These are phyloP conservation scores for Platypus cylindrus DNA, from an alignment of 2,888 invertebrate genomes.

Conservation along the genomic window DNA sequence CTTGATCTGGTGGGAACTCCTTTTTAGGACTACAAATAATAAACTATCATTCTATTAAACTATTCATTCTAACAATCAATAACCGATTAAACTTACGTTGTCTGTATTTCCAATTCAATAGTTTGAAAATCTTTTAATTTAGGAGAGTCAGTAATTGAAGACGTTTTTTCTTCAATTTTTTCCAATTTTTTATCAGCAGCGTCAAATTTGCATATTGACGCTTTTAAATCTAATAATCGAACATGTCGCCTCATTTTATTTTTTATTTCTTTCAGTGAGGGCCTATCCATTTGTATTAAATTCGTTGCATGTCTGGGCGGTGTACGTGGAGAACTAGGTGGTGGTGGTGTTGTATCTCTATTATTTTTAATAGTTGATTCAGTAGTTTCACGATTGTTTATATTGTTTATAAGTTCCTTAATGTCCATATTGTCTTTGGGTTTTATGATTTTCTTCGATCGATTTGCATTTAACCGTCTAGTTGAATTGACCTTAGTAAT, in stretches of 20 bases:
- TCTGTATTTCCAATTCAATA: conserved; percentile 62
- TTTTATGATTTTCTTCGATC: conserved; percentile 17
- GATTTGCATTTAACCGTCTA: conserved; percentile 13
- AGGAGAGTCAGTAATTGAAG: conserved; percentile 33
- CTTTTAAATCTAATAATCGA: conserved; percentile 56
- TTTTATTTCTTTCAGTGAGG: conserved; percentile 57
- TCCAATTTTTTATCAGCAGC: conserved; percentile 50
- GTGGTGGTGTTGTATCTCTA: no score
- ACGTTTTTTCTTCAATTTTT: conserved; percentile 29
- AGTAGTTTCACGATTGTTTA: conserved; percentile 15
- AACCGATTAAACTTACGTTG: conserved; percentile 42
- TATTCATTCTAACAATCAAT: conserved; percentile 28
- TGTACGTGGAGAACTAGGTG: conserved; percentile 30
- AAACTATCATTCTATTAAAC: conserved; percentile 22
- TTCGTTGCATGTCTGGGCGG: conserved; percentile 26
- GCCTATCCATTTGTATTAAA: conserved; percentile 36
- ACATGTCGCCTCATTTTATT: conserved; percentile 53
- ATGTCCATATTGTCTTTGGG: conserved; percentile 24
- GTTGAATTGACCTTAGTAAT: neutral
- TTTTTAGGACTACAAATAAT: conserved; percentile 48
- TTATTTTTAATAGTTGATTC: no score
- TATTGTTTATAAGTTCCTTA: conserved; percentile 24
- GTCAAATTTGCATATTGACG: conserved; percentile 52
- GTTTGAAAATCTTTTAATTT: conserved; percentile 57
- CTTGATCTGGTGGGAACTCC: conserved; percentile 49